Evolutionary conservation across 2,888 invertebrate genomes (phyloP), one percentile per base, ranked within the genome.

Genomic region (Chirona hameri): DNA sequence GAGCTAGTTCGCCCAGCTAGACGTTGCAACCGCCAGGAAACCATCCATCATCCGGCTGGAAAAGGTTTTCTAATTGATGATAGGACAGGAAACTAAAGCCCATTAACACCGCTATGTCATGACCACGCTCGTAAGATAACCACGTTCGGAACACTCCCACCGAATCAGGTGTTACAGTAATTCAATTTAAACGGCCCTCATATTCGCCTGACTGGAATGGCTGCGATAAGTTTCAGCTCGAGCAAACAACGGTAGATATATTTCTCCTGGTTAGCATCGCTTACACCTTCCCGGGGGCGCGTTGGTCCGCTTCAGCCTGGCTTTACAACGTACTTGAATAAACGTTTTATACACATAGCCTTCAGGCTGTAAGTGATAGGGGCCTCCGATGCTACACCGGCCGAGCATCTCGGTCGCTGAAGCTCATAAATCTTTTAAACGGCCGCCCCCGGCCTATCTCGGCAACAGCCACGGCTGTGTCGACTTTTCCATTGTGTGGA

Each of bases 401-500:
- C 27, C 2, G 31, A 31, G 18, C 72, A 69, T 69, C 69, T 4
- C 27, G 69, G 0, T 31, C 27, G 72, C 72, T 65, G 65, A 29
- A 18, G 60, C 9, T n/a, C 12, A 14, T 72, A 72, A 29, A 72
- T 31, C 31, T 31, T 27, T 5, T 18, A 14, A 31, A 15, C 15
- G 10, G 15, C 15, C 15, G 72, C 31, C 31, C 29, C 15, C 29
- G 31, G 72, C 31, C 5, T 14, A 31, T 27, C 72, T 72, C 31
- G 18, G 2, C 18, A 27, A n/a, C 1, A 10, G 10, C 10, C 27
- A 1, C 29, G 10, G 27, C 18, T 14, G 14, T 14, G 27, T 18
- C 27, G 31, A 18, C 31, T 72, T 72, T 72, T 72, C 72, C 31
- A 31, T 72, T 72, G 72, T 72, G 72, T 72, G 72, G 31, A 72